phyloP scores from a whole-genome alignment of 2,113 vertebrate genomes.

The Oophaga pumilio region DNA sequence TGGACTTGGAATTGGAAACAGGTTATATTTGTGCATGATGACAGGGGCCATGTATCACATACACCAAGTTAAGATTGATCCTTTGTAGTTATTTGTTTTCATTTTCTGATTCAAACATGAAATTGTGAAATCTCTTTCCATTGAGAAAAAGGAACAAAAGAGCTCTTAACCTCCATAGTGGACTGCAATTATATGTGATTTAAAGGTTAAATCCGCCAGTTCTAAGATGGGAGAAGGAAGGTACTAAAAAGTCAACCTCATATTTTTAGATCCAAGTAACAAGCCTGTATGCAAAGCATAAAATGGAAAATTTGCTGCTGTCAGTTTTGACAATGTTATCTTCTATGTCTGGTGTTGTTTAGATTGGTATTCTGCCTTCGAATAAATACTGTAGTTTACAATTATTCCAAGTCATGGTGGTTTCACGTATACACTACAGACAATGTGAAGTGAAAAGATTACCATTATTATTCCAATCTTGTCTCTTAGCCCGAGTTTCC shows the following conservation, averaged over 20 bases:
- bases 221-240: background rate
- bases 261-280: background rate
- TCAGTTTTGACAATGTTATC: background rate
- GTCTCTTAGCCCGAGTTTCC: background rate
- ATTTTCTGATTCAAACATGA: constrained; percentile 24
- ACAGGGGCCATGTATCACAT: background rate
- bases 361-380: background rate
- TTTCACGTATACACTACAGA: background rate
- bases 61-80: background rate
- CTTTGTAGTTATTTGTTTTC: background rate
- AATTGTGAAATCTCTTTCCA: background rate
- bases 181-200: background rate
- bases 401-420: background rate
- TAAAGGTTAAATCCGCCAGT: background rate
- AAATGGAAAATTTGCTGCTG: background rate
- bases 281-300: background rate
- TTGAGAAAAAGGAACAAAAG: background rate
- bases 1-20: background rate
- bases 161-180: background rate
- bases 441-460: background rate
- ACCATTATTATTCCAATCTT: background rate
- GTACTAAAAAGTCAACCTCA: background rate
- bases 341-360: background rate
- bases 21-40: background rate
- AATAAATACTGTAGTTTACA: background rate